A percentile compares a stretch with the other conserved stretches of the same genome.
These are phyloP conservation scores for Wiebesia pumilae DNA, from an alignment of 1,140 invertebrate species.

Conservation along the genomic window DNA sequence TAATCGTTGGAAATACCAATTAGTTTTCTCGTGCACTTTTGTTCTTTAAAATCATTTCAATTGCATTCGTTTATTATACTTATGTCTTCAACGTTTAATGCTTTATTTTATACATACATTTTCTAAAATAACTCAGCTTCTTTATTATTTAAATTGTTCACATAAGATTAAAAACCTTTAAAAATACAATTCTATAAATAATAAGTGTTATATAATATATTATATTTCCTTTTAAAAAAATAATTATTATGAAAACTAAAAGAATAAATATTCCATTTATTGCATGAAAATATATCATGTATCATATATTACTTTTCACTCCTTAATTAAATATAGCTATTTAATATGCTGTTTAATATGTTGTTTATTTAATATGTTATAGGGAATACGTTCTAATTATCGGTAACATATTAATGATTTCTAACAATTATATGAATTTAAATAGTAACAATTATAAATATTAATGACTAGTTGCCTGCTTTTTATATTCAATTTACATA, in stretches of 20 bases:
- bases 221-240: too few relatives aligned
- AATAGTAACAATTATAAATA: not conserved
- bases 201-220: too few relatives aligned
- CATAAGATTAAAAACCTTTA: too few relatives aligned
- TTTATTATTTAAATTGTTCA: too few relatives aligned
- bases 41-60: not conserved
- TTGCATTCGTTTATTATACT: not conserved
- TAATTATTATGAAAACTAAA: not conserved
- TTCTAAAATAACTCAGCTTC: too few relatives aligned
- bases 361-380: too few relatives aligned
- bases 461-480: not conserved
- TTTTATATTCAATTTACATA: not conserved
- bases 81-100: not conserved
- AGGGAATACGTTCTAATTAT: too few relatives aligned
- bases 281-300: not conserved
- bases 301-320: not conserved
- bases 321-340: not conserved
- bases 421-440: too few relatives aligned
- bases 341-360: not conserved
- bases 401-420: not conserved
- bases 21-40: conserved; percentile 2
- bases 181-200: too few relatives aligned
- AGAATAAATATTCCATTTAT: not conserved
- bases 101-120: not conserved
- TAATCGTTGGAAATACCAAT: conserved; percentile 6